Conservation (phyloP, 2,797 vertebrate genomes). For the Hemitrygon akajei region DNA sequence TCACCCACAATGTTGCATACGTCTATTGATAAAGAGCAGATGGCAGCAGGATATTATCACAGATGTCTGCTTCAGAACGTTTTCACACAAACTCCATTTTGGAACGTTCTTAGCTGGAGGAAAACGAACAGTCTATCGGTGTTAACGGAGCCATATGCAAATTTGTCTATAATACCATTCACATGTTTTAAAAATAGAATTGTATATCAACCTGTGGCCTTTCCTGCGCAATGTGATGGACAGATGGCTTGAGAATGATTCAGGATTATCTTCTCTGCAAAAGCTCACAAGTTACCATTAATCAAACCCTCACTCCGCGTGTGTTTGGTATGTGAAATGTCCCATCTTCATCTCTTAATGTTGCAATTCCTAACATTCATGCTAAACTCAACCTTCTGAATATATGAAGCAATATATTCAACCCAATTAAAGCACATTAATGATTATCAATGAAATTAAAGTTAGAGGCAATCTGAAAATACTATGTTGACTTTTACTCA, state of each 20-base stretch:
- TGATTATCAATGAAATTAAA: neutral
- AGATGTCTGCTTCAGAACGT: neutral
- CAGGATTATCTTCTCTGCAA: neutral
- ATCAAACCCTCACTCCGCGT: neutral
- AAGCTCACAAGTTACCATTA: neutral
- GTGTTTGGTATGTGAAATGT: neutral
- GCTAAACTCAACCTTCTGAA: neutral
- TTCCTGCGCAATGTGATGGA: constrained; percentile 15
- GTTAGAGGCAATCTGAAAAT: neutral
- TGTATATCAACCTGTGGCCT: constrained; percentile 14
- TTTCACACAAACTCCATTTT: constrained; percentile 26
- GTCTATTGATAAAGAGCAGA: constrained; percentile 11
- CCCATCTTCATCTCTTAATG: neutral
- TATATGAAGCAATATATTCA: neutral
- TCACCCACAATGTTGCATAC: neutral
- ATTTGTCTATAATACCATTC: constrained; percentile 9
- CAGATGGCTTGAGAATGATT: constrained; percentile 25
- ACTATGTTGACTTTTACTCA: neutral
- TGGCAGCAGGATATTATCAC: neutral
- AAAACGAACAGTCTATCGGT: neutral
- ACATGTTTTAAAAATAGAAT: constrained; percentile 30
- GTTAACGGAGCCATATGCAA: constrained; percentile 14
- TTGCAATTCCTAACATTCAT: neutral
- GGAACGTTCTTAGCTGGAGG: constrained; percentile 2
- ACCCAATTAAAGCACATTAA: neutral